phyloP scores from a whole-genome alignment of 23 tunicate genomes.

The Styela clava region DNA sequence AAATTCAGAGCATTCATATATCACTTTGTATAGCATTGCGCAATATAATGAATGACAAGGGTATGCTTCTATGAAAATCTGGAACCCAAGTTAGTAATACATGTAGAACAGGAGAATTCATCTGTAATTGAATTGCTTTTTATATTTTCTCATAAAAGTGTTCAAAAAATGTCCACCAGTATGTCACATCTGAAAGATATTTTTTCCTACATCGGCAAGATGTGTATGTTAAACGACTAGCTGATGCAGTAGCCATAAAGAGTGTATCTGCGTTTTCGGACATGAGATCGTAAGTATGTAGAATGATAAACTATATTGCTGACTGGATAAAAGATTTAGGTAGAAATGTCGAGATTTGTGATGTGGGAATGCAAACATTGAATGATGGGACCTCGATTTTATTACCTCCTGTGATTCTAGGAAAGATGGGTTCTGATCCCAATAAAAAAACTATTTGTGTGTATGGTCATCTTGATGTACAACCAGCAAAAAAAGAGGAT shows the following conservation, averaged over 20 bases:
- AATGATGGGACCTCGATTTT: constrained; percentile 68
- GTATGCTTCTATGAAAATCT: too few relatives aligned
- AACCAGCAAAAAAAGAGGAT: constrained; percentile 87
- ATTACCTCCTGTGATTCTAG: constrained; percentile 85
- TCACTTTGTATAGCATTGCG: too few relatives aligned
- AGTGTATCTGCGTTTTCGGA: constrained; percentile 95
- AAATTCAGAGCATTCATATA: too few relatives aligned
- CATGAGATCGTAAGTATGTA: constrained; percentile 59
- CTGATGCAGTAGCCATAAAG: constrained; percentile 94
- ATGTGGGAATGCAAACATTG: constrained; percentile 71
- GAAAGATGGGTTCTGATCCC: constrained; percentile 84
- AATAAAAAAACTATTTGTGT: constrained; percentile 86
- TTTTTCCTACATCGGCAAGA: constrained; percentile 75
- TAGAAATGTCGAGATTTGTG: constrained; percentile 49
- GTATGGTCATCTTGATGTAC: constrained; percentile 98
- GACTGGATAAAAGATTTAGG: constrained; percentile 70
- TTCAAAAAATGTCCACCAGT: too few relatives aligned
- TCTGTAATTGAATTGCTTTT: too few relatives aligned
- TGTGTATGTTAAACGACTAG: constrained; percentile 68
- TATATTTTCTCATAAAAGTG: too few relatives aligned
- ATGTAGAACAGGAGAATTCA: too few relatives aligned
- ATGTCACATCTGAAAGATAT: constrained; percentile 69
- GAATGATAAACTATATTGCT: constrained; percentile 60
- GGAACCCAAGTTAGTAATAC: too few relatives aligned
- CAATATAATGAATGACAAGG: too few relatives aligned